Percentiles rank a stretch among this genome's conserved stretches.
Evolutionary conservation across 2,113 vertebrate species (phyloP).

Genomic region (Seriola aureovittata): DNA sequence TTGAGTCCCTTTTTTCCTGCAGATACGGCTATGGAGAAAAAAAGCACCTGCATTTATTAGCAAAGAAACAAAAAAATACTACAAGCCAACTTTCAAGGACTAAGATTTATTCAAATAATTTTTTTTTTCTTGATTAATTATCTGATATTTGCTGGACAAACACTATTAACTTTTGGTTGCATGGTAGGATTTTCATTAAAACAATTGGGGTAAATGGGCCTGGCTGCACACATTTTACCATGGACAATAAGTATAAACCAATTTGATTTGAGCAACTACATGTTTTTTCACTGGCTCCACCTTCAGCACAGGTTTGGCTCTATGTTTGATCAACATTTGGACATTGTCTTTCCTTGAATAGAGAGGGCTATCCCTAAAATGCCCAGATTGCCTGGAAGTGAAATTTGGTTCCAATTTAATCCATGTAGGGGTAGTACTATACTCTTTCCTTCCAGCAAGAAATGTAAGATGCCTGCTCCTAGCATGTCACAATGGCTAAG

Average conservation of each 20-base stretch:
- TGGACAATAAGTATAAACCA: not conserved
- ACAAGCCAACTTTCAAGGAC: not conserved
- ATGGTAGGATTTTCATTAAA: not conserved
- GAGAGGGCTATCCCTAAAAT: not conserved
- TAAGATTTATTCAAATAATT: not conserved
- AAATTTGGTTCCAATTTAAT: not conserved
- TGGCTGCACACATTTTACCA: not conserved
- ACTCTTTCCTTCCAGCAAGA: not conserved
- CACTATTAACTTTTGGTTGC: not conserved
- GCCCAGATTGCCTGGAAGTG: not conserved
- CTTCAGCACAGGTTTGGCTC: not conserved
- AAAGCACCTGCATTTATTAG: not conserved
- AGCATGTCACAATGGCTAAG: constrained; percentile 10
- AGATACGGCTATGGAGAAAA: not conserved
- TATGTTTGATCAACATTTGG: not conserved
- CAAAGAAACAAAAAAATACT: not conserved
- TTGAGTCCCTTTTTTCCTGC: not conserved
- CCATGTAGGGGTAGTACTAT: not conserved
- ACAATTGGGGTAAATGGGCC: not conserved
- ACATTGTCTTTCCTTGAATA: not conserved
- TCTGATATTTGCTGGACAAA: not conserved
- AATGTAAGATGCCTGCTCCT: not conserved
- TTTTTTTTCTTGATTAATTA: constrained; percentile 3
- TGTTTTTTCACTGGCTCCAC: not conserved
- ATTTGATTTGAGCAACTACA: not conserved